These are phyloP conservation scores for Nomada flava DNA, from an alignment of 2,888 invertebrate species.

Conservation along the genomic window DNA sequence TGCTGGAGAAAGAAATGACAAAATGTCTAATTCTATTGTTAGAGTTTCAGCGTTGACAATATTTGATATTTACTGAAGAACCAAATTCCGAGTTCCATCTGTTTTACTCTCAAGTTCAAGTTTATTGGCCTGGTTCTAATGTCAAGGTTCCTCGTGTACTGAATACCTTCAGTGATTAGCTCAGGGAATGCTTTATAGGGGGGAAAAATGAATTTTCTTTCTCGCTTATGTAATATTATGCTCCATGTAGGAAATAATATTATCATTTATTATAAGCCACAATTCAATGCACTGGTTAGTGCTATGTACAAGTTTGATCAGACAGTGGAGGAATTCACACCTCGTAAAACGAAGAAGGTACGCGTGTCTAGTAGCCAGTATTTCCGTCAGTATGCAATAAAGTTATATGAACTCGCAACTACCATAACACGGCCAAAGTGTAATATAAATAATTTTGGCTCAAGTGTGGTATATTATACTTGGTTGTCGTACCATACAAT, in stretches of 20 bases:
- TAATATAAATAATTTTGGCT: not conserved
- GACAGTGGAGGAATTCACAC: too few relatives aligned
- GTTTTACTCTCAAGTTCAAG: conserved; percentile 44
- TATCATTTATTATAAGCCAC: too few relatives aligned
- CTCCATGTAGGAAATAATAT: too few relatives aligned
- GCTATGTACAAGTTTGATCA: too few relatives aligned
- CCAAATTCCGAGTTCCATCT: conserved; percentile 8
- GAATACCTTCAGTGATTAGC: conserved; percentile 36
- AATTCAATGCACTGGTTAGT: too few relatives aligned
- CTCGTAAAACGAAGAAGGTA: too few relatives aligned
- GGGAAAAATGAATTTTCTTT: not conserved
- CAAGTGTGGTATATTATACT: not conserved
- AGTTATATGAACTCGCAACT: not conserved
- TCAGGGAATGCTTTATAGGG: not conserved
- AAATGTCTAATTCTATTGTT: too few relatives aligned
- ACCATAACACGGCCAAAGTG: not conserved
- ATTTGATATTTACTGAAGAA: not conserved
- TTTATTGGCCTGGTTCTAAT: conserved; percentile 41
- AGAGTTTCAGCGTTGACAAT: not conserved
- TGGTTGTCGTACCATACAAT: too few relatives aligned
- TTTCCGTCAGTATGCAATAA: too few relatives aligned
- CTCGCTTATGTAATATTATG: not conserved
- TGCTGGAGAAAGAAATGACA: too few relatives aligned
- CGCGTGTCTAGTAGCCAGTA: too few relatives aligned
- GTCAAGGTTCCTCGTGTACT: conserved; percentile 57